Percentiles rank a stretch among this genome's conserved stretches.
phyloP scores from a whole-genome alignment of 2,797 vertebrate species.

The Chiroxiphia lanceolata region DNA sequence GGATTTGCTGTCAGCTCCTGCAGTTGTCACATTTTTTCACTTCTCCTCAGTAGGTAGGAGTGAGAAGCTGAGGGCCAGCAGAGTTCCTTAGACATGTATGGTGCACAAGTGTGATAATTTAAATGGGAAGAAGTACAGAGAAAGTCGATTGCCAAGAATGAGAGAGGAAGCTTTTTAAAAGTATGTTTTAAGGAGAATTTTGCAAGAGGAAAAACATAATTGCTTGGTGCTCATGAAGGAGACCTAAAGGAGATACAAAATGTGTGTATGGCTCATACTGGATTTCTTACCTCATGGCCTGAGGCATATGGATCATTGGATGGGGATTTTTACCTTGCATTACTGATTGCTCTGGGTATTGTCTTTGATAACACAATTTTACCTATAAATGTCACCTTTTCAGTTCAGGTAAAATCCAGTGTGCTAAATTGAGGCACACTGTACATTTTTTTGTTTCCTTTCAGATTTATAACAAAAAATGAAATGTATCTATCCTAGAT shows the following conservation, averaged over 20 bases:
- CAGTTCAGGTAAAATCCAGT: neutral
- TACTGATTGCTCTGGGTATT: neutral
- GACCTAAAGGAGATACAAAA: neutral
- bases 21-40: slow-evolving; percentile 44
- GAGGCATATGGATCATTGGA: neutral
- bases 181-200: neutral
- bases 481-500: neutral
- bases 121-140: neutral
- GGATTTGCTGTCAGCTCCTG: slow-evolving; percentile 30
- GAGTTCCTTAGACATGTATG: neutral
- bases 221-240: neutral
- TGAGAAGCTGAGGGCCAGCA: slow-evolving; percentile 57
- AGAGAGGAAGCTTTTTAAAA: neutral
- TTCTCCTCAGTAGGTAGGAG: slow-evolving; percentile 46
- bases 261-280: fast-evolving
- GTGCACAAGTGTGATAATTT: neutral
- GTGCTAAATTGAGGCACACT: neutral
- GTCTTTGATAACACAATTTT: neutral
- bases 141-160: neutral
- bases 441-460: neutral
- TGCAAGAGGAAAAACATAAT: neutral
- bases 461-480: neutral
- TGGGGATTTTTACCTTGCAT: neutral
- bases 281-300: neutral
- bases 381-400: neutral